Percentiles rank a stretch among this genome's conserved stretches.
These are phyloP conservation scores for Notoglanidium macrostoma DNA, from an alignment of 2,797 vertebrate species.

Conservation along the genomic window DNA sequence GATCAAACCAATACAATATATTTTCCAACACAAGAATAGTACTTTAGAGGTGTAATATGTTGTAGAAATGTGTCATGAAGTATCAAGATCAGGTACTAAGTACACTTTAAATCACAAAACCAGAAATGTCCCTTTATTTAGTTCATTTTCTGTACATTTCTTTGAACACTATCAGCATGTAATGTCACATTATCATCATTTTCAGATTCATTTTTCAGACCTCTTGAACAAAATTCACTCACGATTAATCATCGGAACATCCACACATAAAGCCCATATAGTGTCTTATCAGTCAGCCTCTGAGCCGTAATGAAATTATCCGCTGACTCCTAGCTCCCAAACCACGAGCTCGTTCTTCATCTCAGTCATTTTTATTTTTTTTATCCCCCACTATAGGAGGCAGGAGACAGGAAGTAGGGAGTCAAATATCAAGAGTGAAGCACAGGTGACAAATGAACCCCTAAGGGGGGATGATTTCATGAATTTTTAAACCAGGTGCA, in stretches of 20 bases:
- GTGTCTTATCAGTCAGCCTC: conserved; percentile 8
- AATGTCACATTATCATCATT: background rate
- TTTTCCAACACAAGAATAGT: background rate
- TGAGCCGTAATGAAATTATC: conserved; percentile 34
- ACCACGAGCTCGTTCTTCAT: conserved; percentile 35
- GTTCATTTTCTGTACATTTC: background rate
- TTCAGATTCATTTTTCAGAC: background rate
- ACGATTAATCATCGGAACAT: conserved; percentile 5
- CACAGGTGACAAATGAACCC: conserved; percentile 52
- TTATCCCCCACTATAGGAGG: conserved; percentile 34
- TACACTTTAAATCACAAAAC: conserved; percentile 9
- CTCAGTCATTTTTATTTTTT: background rate
- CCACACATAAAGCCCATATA: conserved; percentile 5
- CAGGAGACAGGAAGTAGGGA: conserved; percentile 38
- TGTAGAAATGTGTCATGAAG: conserved; percentile 19
- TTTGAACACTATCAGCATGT: background rate
- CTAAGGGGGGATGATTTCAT: conserved; percentile 55
- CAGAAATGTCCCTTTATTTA: background rate
- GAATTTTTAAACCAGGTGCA: conserved; percentile 58
- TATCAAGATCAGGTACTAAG: background rate
- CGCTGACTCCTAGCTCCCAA: background rate
- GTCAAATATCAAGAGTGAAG: conserved; percentile 40
- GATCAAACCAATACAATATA: conserved; percentile 8
- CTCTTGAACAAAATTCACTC: conserved; percentile 12
- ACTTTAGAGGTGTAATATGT: conserved; percentile 9